Conservation (phyloP, 2,113 vertebrate genomes). For the Hiodon tergisus region DNA sequence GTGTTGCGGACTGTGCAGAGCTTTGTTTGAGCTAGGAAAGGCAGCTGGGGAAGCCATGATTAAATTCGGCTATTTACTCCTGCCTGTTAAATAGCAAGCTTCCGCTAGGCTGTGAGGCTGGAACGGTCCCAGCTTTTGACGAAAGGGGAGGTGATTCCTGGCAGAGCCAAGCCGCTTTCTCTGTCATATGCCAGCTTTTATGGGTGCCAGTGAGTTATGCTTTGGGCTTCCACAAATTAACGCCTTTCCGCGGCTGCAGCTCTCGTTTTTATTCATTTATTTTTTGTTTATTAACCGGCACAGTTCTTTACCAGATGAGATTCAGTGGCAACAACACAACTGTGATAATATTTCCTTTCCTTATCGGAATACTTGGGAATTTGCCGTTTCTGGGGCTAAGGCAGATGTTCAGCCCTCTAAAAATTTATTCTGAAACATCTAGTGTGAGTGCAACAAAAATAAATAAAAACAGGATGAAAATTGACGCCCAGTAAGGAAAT, state of each 20-base stretch:
- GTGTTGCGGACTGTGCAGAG: slow-evolving; percentile 33
- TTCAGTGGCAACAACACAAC: not conserved
- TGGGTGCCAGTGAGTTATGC: slow-evolving; percentile 59
- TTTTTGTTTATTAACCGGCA: slow-evolving; percentile 14
- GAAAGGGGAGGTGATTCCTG: slow-evolving; percentile 60
- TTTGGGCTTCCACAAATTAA: slow-evolving; percentile 54
- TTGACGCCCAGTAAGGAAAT: too few species aligned
- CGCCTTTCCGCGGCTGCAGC: slow-evolving; percentile 34
- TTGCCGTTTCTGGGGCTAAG: too few species aligned
- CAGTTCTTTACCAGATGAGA: too few species aligned
- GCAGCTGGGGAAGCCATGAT: slow-evolving; percentile 63
- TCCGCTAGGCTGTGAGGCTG: slow-evolving; percentile 55
- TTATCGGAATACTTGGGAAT: too few species aligned
- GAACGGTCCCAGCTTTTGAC: slow-evolving; percentile 62
- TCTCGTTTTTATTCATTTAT: slow-evolving; percentile 22
- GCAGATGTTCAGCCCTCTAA: too few species aligned
- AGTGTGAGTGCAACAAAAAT: too few species aligned
- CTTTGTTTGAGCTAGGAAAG: slow-evolving; percentile 55
- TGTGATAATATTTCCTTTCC: slow-evolving; percentile 13
- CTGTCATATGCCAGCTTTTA: slow-evolving; percentile 54
- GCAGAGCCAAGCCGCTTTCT: slow-evolving; percentile 49
- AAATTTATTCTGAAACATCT: too few species aligned
- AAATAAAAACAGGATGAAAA: too few species aligned
- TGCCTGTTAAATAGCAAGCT: slow-evolving; percentile 54
- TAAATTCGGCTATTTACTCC: slow-evolving; percentile 58